Conservation (phyloP, 1,140 invertebrate species). For the Pogonomyrmex californicus region DNA sequence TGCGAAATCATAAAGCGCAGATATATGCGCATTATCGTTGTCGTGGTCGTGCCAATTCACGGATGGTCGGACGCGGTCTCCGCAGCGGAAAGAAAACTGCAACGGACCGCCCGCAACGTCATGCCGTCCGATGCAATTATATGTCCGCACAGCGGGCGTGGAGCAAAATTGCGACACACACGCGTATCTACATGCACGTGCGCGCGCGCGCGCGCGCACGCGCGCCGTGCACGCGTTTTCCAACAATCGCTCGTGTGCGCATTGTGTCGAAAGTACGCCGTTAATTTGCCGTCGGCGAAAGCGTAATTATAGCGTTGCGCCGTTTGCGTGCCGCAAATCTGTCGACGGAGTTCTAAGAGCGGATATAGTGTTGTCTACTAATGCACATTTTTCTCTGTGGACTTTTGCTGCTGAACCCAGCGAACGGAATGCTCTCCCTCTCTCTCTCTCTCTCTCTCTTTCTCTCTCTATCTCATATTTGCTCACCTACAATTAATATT, state of each 20-base stretch:
- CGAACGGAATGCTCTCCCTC: background rate
- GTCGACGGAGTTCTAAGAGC: slow-evolving; percentile 38
- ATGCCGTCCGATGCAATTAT: slow-evolving; percentile 19
- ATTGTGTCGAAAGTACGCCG: slow-evolving; percentile 55
- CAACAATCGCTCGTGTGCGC: slow-evolving; percentile 41
- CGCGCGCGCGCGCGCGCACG: no score
- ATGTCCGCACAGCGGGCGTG: slow-evolving; percentile 20
- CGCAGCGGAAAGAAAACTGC: slow-evolving; percentile 20
- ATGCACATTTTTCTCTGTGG: slow-evolving; percentile 19
- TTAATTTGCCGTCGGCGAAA: slow-evolving; percentile 60
- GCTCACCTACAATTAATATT: background rate
- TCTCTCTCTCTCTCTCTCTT: background rate
- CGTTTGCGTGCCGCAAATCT: slow-evolving; percentile 57
- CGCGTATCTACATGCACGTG: background rate
- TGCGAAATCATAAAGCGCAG: slow-evolving; percentile 44
- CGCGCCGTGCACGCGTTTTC: slow-evolving; percentile 19
- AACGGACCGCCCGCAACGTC: slow-evolving; percentile 10
- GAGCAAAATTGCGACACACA: slow-evolving; percentile 36
- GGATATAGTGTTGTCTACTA: slow-evolving; percentile 16
- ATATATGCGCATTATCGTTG: background rate
- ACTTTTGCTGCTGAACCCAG: background rate
- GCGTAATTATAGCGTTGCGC: slow-evolving; percentile 61
- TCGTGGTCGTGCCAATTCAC: slow-evolving; percentile 21
- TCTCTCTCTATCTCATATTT: background rate
- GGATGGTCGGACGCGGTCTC: background rate